phyloP scores from a whole-genome alignment of 2,113 vertebrate genomes.

The Aegotheles bennettii region DNA sequence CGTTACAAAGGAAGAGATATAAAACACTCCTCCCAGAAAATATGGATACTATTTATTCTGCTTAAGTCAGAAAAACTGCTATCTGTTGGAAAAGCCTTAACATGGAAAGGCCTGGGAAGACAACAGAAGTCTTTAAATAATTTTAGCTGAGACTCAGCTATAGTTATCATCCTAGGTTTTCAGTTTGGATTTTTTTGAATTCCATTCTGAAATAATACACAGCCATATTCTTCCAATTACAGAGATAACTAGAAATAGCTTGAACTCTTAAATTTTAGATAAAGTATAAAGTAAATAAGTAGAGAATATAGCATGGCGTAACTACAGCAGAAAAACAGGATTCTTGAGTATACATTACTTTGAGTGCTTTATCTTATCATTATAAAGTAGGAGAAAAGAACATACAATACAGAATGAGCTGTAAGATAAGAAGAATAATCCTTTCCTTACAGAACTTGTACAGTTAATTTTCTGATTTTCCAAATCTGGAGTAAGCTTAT shows the following conservation, averaged over 20 bases:
- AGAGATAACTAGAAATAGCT: neutral
- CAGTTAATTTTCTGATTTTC: neutral
- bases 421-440: neutral
- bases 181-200: neutral
- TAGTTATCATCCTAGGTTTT: neutral
- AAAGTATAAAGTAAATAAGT: neutral
- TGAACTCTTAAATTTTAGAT: neutral
- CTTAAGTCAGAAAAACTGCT: neutral
- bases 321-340: neutral
- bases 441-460: neutral
- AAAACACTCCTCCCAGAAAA: neutral
- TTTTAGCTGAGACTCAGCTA: neutral
- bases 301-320: neutral
- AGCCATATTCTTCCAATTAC: neutral
- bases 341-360: neutral
- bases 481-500: neutral
- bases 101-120: neutral
- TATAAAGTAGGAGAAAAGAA: neutral
- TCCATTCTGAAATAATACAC: neutral
- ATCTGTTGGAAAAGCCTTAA: neutral
- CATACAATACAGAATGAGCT: neutral
- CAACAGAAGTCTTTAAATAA: neutral
- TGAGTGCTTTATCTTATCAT: neutral
- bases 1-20: neutral
- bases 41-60: neutral